phyloP scores from a whole-genome alignment of 2,113 vertebrate genomes.

The Lipotes vexillifer region DNA sequence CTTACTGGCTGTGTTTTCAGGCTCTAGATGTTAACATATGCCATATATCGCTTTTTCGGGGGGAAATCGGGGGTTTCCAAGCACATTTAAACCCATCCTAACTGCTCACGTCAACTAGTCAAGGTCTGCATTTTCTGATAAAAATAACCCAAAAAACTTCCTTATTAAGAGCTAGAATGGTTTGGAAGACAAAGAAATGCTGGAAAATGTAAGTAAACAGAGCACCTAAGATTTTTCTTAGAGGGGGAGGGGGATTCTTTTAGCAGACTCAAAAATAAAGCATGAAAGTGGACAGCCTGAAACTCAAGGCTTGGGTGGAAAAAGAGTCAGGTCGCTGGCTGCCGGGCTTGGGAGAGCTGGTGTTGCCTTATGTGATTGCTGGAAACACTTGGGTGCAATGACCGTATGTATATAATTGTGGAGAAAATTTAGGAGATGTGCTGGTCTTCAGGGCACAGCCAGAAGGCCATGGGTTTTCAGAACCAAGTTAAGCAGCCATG shows the following conservation, averaged over 20 bases:
- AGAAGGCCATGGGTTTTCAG: slow-evolving; percentile 9
- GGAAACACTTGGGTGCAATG: background rate
- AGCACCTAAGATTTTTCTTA: slow-evolving; percentile 77
- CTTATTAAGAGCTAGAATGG: slow-evolving; percentile 73
- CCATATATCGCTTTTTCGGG: slow-evolving; percentile 58
- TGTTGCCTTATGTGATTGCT: rapidly evolving
- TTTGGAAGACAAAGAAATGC: slow-evolving; percentile 81
- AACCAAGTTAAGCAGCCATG: slow-evolving; percentile 48
- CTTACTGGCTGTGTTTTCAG: slow-evolving; percentile 76
- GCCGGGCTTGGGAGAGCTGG: too few species aligned
- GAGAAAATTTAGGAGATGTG: background rate
- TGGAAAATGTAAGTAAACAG: slow-evolving; percentile 87
- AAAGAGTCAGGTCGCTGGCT: background rate
- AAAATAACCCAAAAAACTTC: slow-evolving; percentile 73
- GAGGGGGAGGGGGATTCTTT: background rate
- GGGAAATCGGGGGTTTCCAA: slow-evolving; percentile 67
- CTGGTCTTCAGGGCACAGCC: background rate
- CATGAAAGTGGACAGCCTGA: background rate
- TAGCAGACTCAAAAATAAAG: background rate
- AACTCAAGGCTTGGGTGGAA: background rate
- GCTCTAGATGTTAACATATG: slow-evolving; percentile 74
- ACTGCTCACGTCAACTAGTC: slow-evolving; percentile 70
- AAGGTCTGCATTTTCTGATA: slow-evolving; percentile 76
- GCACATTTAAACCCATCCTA: slow-evolving; percentile 64
- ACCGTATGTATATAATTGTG: background rate